Conservation (phyloP, 1,140 invertebrate species). For the Pogonomyrmex californicus region DNA sequence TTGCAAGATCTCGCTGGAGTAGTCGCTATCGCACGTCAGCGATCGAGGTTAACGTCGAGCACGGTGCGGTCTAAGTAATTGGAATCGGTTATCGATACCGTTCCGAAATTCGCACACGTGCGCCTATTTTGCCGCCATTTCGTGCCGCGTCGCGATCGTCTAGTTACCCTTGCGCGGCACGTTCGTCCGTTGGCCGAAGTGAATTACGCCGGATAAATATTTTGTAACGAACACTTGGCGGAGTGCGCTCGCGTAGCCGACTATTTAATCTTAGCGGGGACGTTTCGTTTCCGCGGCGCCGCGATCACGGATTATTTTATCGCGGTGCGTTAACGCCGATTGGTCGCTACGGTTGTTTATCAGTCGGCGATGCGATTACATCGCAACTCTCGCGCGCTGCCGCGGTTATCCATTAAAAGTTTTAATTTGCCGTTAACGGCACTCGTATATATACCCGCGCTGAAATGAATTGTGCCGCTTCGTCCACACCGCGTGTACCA, state of each 20-base stretch:
- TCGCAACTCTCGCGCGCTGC: not conserved
- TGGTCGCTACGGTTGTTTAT: not conserved
- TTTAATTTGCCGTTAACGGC: constrained; percentile 36
- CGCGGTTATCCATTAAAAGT: constrained; percentile 43
- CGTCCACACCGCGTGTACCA: not conserved
- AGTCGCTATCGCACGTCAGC: constrained; percentile 44
- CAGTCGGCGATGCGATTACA: not conserved
- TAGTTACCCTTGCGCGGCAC: constrained; percentile 37
- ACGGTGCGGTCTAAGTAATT: constrained; percentile 51
- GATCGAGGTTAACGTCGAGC: constrained; percentile 41
- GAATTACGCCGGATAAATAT: constrained; percentile 56
- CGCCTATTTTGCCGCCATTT: constrained; percentile 48
- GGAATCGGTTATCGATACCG: constrained; percentile 55
- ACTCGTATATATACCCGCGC: not conserved
- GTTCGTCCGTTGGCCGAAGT: constrained; percentile 18
- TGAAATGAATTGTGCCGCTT: constrained; percentile 5
- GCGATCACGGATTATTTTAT: constrained; percentile 7
- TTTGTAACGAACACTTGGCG: constrained; percentile 50
- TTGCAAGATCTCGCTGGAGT: not conserved
- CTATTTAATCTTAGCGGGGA: constrained; percentile 46
- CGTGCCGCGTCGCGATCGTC: constrained; percentile 26
- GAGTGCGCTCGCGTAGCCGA: not conserved
- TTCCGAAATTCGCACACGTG: constrained; percentile 44
- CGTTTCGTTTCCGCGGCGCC: not conserved
- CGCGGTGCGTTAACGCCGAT: constrained; percentile 29